phyloP scores from a whole-genome alignment of 2,113 vertebrate genomes.

The Sinocyclocheilus grahami region DNA sequence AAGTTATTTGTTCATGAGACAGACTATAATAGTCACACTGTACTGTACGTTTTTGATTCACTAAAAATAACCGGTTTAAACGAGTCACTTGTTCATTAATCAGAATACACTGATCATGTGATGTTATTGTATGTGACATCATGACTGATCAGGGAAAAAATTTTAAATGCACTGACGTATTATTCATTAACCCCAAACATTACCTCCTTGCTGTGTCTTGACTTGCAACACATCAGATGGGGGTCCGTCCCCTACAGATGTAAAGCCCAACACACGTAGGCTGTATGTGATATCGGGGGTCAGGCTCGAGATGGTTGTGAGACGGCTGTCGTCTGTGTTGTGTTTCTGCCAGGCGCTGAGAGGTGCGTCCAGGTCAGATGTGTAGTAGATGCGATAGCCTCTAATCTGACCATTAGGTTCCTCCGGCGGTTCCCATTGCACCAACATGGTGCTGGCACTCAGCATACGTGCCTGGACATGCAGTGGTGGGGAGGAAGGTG shows the following conservation, averaged over 20 bases:
- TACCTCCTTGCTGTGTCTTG: conserved; percentile 95
- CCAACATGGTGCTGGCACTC: conserved; percentile 91
- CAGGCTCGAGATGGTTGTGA: conserved; percentile 89
- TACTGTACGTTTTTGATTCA: neutral
- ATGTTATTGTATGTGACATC: neutral
- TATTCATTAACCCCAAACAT: conserved; percentile 50
- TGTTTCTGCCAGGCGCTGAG: conserved; percentile 90
- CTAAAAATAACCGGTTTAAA: neutral
- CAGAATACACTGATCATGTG: neutral
- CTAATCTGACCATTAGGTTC: conserved; percentile 92
- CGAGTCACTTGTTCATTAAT: neutral
- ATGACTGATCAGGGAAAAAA: neutral
- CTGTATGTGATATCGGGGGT: conserved; percentile 89
- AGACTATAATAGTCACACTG: too few relatives aligned
- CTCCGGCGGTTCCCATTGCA: conserved; percentile 94
- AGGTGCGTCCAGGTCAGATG: conserved; percentile 75
- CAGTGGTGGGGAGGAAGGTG: conserved; percentile 91
- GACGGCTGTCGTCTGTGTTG: conserved; percentile 86
- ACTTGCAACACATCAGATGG: conserved; percentile 90
- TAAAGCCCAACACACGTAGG: conserved; percentile 90
- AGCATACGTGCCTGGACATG: conserved; percentile 92
- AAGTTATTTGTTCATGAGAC: too few relatives aligned
- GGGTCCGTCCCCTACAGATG: conserved; percentile 91
- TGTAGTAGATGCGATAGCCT: conserved; percentile 92
- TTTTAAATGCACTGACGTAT: neutral